These are phyloP conservation scores for Salmo trutta DNA, from an alignment of 2,797 vertebrate genomes.

Conservation along the genomic window DNA sequence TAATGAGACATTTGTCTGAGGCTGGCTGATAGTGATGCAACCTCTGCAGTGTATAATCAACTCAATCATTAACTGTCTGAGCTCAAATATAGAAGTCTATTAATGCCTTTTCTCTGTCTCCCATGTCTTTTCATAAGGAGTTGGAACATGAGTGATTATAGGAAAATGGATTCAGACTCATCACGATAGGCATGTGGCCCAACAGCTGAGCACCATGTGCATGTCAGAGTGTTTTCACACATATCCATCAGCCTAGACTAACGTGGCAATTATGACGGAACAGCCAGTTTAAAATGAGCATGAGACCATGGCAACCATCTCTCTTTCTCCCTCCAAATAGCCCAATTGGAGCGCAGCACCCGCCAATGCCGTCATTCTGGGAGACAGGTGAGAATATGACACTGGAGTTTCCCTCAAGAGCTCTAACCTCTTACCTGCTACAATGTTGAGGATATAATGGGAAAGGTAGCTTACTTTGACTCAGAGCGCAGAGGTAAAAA, in stretches of 20 bases:
- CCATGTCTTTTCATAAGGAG: not conserved
- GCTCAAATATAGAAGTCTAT: not conserved
- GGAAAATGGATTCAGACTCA: not conserved
- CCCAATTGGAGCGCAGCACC: constrained; percentile 25
- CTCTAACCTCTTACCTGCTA: not conserved
- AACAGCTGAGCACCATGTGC: constrained; percentile 19
- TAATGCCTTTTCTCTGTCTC: not conserved
- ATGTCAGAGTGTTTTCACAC: constrained; percentile 59
- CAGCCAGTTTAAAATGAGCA: constrained; percentile 28
- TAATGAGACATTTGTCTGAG: constrained; percentile 35
- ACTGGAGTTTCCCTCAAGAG: constrained; percentile 7
- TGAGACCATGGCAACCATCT: constrained; percentile 55
- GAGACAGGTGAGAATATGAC: not conserved
- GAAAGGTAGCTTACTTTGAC: too few relatives aligned
- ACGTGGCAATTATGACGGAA: constrained; percentile 29
- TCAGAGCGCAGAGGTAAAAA: too few relatives aligned
- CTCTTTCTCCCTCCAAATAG: constrained; percentile 7
- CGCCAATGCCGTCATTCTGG: constrained; percentile 27
- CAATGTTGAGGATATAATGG: too few relatives aligned
- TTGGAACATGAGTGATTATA: not conserved
- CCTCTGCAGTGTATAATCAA: not conserved
- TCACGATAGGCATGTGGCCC: too few relatives aligned
- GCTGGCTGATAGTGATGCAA: not conserved
- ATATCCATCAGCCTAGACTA: constrained; percentile 52
- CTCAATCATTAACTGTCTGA: not conserved